These are phyloP conservation scores for Mungos mungo DNA, from an alignment of 2,113 vertebrate genomes.

Conservation along the genomic window DNA sequence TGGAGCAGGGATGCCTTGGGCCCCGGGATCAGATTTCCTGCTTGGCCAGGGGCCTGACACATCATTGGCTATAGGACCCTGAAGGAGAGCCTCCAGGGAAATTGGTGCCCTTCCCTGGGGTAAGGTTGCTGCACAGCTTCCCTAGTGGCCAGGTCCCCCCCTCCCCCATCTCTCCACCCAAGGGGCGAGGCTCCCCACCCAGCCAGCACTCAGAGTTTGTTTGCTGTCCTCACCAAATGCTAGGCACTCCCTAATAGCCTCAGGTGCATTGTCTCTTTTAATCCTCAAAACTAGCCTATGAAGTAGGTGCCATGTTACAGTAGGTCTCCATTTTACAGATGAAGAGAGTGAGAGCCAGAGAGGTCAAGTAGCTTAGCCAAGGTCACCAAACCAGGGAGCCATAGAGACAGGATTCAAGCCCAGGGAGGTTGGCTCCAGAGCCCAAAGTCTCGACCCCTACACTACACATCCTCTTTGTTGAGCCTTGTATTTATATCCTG, in stretches of 20 bases:
- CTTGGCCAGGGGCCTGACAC: not conserved
- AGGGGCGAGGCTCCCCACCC: not conserved
- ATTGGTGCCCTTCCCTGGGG: not conserved
- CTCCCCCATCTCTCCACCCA: not conserved
- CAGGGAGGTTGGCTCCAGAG: not conserved
- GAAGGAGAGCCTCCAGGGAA: not conserved
- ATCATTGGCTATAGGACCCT: not conserved
- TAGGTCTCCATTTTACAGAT: not conserved
- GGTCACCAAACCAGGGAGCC: not conserved
- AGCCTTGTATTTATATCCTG: not conserved
- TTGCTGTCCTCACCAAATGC: not conserved
- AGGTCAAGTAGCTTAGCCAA: not conserved
- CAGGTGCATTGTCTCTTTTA: not conserved
- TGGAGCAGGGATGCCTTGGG: not conserved
- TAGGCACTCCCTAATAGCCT: not conserved
- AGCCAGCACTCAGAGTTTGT: not conserved
- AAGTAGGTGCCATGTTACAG: not conserved
- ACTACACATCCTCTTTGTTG: rapidly evolving
- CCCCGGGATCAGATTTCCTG: not conserved
- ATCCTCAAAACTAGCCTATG: not conserved
- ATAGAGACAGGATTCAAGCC: not conserved
- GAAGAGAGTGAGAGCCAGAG: not conserved
- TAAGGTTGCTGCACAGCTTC: not conserved
- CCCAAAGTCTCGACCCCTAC: not conserved
- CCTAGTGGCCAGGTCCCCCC: too few relatives aligned